phyloP scores from a whole-genome alignment of 2,888 invertebrate genomes.

The Thymelicus acteon region DNA sequence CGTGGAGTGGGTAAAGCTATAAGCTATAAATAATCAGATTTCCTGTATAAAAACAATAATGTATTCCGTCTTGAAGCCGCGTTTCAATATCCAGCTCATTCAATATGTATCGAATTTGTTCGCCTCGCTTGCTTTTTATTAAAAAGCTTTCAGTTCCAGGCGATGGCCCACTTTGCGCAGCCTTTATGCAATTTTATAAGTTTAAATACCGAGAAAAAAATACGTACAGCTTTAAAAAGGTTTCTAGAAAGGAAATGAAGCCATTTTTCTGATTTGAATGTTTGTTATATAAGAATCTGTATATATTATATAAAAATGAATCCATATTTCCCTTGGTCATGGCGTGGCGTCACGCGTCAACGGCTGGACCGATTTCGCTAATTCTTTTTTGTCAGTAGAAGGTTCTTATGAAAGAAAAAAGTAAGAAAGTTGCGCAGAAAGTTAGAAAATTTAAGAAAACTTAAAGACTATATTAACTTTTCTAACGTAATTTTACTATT shows the following conservation, averaged over 20 bases:
- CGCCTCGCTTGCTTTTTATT: constrained; percentile 25
- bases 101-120: constrained; percentile 34
- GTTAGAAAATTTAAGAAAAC: too few species aligned
- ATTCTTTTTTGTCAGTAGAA: too few species aligned
- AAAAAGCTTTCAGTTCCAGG: constrained; percentile 24
- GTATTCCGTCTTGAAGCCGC: constrained; percentile 20
- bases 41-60: constrained; percentile 19
- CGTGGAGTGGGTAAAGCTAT: background rate
- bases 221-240: background rate
- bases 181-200: constrained; percentile 22
- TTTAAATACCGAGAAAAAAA: constrained; percentile 2
- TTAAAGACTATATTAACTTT: too few species aligned
- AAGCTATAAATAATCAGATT: background rate
- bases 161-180: constrained; percentile 23
- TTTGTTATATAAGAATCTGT: too few species aligned
- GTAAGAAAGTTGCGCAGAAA: too few species aligned
- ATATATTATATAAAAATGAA: too few species aligned
- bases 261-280: background rate
- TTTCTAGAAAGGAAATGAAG: background rate
- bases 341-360: too few species aligned
- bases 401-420: too few species aligned
- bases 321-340: too few species aligned
- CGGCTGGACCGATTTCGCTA: too few species aligned
- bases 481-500: too few species aligned
- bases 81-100: constrained; percentile 29